Conservation (phyloP, 2,888 invertebrate species). For the Sepiola atlantica region DNA sequence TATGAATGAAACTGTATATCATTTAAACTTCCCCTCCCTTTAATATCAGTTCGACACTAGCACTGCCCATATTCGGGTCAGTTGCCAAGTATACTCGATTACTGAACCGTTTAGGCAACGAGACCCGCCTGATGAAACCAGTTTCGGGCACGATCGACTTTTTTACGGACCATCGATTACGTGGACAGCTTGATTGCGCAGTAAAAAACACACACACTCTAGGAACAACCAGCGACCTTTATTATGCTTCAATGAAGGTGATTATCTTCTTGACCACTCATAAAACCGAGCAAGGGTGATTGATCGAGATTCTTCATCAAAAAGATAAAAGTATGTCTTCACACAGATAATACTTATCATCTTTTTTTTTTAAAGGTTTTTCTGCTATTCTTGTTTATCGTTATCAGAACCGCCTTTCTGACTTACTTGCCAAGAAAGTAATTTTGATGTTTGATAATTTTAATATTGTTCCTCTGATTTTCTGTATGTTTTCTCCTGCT, state of each 20-base stretch:
- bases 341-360: neutral
- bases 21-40: too few species aligned
- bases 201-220: neutral
- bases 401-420: too few species aligned
- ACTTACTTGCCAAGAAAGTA: too few species aligned
- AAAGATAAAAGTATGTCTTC: neutral
- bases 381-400: too few species aligned
- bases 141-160: neutral
- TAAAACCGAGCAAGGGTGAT: neutral
- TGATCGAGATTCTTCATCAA: neutral
- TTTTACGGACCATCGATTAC: constrained; percentile 32
- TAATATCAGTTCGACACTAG: too few species aligned
- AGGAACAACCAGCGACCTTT: neutral
- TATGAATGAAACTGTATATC: too few species aligned
- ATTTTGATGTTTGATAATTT: too few species aligned
- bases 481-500: too few species aligned
- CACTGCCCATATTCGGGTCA: neutral
- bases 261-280: constrained; percentile 19
- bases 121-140: neutral
- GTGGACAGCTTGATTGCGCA: constrained; percentile 23
- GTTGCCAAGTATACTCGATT: neutral
- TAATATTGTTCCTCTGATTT: too few species aligned
- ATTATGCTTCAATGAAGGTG: neutral
- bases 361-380: too few species aligned
- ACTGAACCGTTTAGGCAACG: neutral